Conservation (phyloP, 2,113 vertebrate species). For the Microtus ochrogaster region DNA sequence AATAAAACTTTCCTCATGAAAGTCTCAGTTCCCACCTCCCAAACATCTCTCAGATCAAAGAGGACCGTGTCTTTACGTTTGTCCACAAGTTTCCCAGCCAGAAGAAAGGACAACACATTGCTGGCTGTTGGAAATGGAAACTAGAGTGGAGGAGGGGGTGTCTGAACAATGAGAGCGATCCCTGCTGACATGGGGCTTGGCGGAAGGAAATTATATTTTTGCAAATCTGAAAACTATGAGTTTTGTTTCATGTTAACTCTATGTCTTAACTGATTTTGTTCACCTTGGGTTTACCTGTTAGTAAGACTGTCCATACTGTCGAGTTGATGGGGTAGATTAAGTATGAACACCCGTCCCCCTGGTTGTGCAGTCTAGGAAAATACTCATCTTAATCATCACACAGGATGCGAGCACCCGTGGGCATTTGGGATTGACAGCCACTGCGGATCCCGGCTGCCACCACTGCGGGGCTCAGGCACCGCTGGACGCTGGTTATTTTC, state of each 20-base stretch:
- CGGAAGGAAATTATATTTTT: not conserved
- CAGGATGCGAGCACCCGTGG: not conserved
- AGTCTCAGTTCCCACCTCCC: not conserved
- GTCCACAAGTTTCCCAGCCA: not conserved
- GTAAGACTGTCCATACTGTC: not conserved
- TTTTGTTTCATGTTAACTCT: not conserved
- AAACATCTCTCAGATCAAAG: not conserved
- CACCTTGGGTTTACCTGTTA: not conserved
- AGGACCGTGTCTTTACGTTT: not conserved
- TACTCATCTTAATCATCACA: not conserved
- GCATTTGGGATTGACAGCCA: not conserved
- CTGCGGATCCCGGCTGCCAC: accelerated
- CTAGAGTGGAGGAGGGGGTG: not conserved
- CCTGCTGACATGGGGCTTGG: not conserved
- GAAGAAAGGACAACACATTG: not conserved
- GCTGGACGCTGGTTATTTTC: not conserved
- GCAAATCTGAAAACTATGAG: not conserved
- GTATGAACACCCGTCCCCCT: not conserved
- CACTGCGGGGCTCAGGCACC: not conserved
- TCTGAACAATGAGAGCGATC: not conserved
- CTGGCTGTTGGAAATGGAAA: not conserved
- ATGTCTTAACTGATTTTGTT: not conserved
- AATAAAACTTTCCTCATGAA: not conserved
- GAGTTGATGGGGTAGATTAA: not conserved
- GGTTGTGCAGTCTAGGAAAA: not conserved